Conservation (phyloP, 2,797 vertebrate species). For the Meriones psammophilus region DNA sequence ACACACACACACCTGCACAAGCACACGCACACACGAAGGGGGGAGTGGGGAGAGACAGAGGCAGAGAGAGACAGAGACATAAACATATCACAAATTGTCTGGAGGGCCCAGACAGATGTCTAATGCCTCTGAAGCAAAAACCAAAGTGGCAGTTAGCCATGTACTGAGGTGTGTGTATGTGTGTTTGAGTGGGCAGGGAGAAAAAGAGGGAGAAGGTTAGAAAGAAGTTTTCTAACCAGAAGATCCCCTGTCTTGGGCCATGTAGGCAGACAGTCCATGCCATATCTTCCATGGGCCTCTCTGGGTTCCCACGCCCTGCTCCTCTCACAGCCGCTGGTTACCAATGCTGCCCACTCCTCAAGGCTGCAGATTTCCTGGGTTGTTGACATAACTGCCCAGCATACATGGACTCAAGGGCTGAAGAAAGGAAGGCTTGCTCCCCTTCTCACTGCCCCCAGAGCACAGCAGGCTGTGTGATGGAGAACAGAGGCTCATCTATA, state of each 20-base stretch:
- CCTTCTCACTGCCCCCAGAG: too few relatives aligned
- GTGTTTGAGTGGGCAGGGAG: background rate
- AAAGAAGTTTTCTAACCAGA: background rate
- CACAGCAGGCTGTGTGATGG: fast-evolving
- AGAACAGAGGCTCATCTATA: too few relatives aligned
- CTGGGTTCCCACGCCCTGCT: background rate
- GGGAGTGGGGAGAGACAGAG: too few relatives aligned
- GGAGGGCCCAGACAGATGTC: background rate
- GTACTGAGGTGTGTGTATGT: background rate
- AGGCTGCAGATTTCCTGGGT: background rate
- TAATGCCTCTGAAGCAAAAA: background rate
- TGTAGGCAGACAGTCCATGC: background rate
- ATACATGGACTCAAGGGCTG: fast-evolving
- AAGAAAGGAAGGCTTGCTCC: background rate
- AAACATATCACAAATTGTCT: background rate
- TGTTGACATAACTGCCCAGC: background rate
- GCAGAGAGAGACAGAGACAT: too few relatives aligned
- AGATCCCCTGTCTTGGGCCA: too few relatives aligned
- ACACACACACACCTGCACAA: too few relatives aligned
- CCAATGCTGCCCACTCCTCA: background rate
- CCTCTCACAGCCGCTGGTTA: too few relatives aligned
- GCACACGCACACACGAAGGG: too few relatives aligned
- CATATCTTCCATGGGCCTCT: background rate
- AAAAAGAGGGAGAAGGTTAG: background rate
- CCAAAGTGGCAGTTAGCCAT: too few relatives aligned